A percentile compares a stretch with the other conserved stretches of the same genome.
These are phyloP conservation scores for Chrysolina oricalcia DNA, from an alignment of 2,888 invertebrate genomes.

Conservation along the genomic window DNA sequence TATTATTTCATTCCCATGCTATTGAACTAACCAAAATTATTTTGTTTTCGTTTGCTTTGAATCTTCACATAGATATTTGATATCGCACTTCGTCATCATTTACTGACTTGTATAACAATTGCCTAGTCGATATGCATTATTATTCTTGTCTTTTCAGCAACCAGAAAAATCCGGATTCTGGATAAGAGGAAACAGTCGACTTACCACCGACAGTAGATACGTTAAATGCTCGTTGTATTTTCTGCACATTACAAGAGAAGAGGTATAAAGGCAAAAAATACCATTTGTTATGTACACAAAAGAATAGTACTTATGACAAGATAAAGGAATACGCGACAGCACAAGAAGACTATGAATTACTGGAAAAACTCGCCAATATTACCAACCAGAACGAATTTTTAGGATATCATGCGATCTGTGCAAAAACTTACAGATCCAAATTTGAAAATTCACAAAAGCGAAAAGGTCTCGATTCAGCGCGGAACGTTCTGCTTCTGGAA, in stretches of 20 bases:
- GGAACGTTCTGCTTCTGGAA: slow-evolving; percentile 25
- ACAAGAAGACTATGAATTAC: slow-evolving; percentile 26
- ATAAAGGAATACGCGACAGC: slow-evolving; percentile 27
- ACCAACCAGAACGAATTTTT: slow-evolving; percentile 25
- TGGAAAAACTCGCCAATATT: slow-evolving; percentile 18
- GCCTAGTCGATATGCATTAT: slow-evolving; percentile 26
- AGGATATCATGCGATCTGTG: slow-evolving; percentile 25
- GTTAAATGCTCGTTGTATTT: slow-evolving; percentile 25
- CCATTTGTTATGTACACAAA: slow-evolving; percentile 26
- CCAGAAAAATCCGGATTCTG: slow-evolving; percentile 23
- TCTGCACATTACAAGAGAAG: slow-evolving; percentile 25
- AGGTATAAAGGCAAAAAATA: slow-evolving; percentile 26
- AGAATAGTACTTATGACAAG: slow-evolving; percentile 17
- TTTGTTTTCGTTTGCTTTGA: slow-evolving; percentile 16
- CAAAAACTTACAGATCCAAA: slow-evolving; percentile 24
- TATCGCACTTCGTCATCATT: slow-evolving; percentile 26
- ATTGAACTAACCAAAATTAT: slow-evolving; percentile 14
- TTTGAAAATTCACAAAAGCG: slow-evolving; percentile 4
- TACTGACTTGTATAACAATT: slow-evolving; percentile 27
- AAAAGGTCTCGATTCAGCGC: slow-evolving; percentile 28
- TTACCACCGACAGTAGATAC: slow-evolving; percentile 25
- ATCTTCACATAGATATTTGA: slow-evolving; percentile 14
- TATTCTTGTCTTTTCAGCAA: slow-evolving; percentile 27
- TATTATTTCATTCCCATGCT: slow-evolving; percentile 3
- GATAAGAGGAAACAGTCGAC: slow-evolving; percentile 16